phyloP scores from a whole-genome alignment of 2,888 invertebrate species.

The Stomorhina lunata region DNA sequence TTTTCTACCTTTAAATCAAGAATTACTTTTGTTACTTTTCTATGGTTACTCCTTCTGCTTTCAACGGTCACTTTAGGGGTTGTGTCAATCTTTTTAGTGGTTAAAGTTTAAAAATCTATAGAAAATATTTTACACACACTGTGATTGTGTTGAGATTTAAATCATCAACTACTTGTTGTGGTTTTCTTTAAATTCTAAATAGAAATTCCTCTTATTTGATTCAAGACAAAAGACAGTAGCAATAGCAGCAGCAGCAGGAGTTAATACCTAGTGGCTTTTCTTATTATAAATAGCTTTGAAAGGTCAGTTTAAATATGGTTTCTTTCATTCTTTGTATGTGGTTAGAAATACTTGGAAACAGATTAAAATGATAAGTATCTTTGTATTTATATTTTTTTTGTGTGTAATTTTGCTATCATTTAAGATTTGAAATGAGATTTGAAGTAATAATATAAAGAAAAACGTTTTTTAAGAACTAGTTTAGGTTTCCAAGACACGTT shows the following conservation, averaged over 20 bases:
- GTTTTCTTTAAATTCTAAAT: not conserved
- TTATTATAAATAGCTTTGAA: not conserved
- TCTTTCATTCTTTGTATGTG: not conserved
- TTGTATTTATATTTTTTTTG: too few species aligned
- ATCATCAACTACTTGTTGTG: conserved; percentile 4
- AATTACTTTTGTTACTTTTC: too few species aligned
- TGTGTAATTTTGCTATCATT: too few species aligned
- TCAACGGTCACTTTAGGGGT: not conserved
- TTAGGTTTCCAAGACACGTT: too few species aligned
- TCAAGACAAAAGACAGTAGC: not conserved
- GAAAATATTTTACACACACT: not conserved
- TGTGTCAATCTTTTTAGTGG: conserved; percentile 18
- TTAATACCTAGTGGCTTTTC: not conserved
- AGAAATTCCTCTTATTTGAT: not conserved
- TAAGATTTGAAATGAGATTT: too few species aligned
- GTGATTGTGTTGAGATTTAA: conserved; percentile 10
- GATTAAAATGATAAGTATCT: not conserved
- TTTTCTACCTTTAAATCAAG: not conserved
- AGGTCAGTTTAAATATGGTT: not conserved
- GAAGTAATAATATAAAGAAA: too few species aligned
- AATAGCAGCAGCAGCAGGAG: too few species aligned
- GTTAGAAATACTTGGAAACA: not conserved
- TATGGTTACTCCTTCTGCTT: not conserved
- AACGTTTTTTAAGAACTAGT: too few species aligned
- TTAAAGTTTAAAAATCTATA: not conserved